Evolutionary conservation across 2,797 vertebrate genomes (phyloP), one percentile per base, ranked within the genome.

Genomic region (Iguana delicatissima): DNA sequence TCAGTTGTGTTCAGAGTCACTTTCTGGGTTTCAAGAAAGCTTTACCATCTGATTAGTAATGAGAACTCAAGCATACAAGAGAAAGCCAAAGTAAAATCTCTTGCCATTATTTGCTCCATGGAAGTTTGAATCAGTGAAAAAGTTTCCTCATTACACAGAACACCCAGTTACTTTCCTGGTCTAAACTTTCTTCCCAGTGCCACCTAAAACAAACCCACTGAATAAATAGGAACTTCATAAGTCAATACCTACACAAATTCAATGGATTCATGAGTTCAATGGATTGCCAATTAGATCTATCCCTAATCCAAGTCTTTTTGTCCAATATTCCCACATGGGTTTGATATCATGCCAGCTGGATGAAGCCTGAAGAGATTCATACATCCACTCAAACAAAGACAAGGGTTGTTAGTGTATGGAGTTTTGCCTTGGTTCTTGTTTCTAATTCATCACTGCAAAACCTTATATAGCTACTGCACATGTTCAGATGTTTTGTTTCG

Each of bases 51-150:
- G 62, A 52, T 55, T 64, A 73, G 50, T 82, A 82, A 88, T 73
- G 67, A 82, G 80, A 81, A 88, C 52, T 55, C 20, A 80, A 35
- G 50, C 52, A 83, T 83, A 18, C 35, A 82, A 83, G 18, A 64
- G 74, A 64, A 87, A 50, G 26, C 79, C 87, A 82, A 88, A 82
- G 52, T 82, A 73, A 35, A 74, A 46, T 22, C 87, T 57, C 16
- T 46, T 26, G 42, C 52, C 16, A 89, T 83, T 89, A 82, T 82
- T 73, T 74, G 67, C 80, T 89, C 16, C 52, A 74, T 82, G 73
- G 24, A 88, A 22, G 3, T 81, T 69, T 57, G 32, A 52, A 20
- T 42, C 50, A 67, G 14, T 46, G 35, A 69, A 69, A 64, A 80
- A 22, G 24, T 67, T 38, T 80, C 46, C 35, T 29, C 13, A 35